Percentiles rank a stretch among this genome's conserved stretches.
These are phyloP conservation scores for Astropecten irregularis DNA, from an alignment of 53 echinoderm and acorn worm genomes.

Conservation along the genomic window DNA sequence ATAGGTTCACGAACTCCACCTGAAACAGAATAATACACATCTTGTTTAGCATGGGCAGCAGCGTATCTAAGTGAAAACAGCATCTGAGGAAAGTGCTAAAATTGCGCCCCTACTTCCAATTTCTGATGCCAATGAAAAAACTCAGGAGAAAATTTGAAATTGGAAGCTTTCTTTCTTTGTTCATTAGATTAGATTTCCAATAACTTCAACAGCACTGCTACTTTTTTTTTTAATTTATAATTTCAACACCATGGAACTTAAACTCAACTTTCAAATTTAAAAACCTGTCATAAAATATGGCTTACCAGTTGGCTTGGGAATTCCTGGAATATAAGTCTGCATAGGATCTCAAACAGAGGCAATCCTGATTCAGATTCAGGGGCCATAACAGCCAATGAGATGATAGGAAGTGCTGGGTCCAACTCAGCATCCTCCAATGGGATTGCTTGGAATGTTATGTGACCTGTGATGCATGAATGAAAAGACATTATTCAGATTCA, in stretches of 20 bases:
- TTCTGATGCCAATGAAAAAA: no score
- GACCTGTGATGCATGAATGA: background rate
- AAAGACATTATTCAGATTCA: background rate
- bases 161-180: no score
- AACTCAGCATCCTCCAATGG: constrained; percentile 34
- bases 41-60: no score
- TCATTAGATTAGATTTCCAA: no score
- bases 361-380: constrained; percentile 49
- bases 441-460: constrained; percentile 24
- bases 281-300: no score
- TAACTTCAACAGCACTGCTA: no score
- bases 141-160: no score
- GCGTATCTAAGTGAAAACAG: no score
- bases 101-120: no score
- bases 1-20: constrained; percentile 50
- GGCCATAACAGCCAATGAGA: constrained; percentile 44
- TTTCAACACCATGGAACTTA: background rate
- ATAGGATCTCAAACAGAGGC: constrained; percentile 55
- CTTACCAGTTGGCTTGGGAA: constrained; percentile 40
- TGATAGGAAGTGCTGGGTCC: constrained; percentile 17
- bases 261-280: no score
- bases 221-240: no score
- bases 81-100: no score
- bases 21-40: background rate
- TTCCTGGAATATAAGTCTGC: constrained; percentile 37